Conservation (phyloP, 2,113 vertebrate species). For the Peucedramus taeniatus region DNA sequence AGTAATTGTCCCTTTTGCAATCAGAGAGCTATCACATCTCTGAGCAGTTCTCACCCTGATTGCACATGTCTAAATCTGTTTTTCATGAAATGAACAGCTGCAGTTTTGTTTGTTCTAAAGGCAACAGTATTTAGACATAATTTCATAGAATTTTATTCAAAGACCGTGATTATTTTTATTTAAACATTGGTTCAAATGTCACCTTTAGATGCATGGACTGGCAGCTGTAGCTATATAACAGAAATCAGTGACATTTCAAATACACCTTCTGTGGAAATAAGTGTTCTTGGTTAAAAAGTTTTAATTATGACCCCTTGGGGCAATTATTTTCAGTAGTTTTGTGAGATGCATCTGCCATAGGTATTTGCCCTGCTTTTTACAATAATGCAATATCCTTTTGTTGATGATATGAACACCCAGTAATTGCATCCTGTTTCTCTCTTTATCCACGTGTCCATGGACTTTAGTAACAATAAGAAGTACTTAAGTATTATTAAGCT, state of each 20-base stretch:
- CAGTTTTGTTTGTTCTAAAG: slow-evolving; percentile 10
- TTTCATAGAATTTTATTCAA: not conserved
- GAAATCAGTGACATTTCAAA: not conserved
- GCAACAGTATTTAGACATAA: not conserved
- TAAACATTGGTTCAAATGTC: not conserved
- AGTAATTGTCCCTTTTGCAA: slow-evolving; percentile 1
- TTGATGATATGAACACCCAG: not conserved
- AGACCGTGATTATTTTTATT: slow-evolving; percentile 6
- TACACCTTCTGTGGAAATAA: not conserved
- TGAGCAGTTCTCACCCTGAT: not conserved
- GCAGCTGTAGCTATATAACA: not conserved
- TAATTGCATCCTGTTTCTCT: slow-evolving; percentile 33
- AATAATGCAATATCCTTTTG: not conserved
- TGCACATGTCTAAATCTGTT: not conserved
- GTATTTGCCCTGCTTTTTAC: not conserved
- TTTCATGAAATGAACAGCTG: not conserved
- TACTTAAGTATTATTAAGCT: not conserved
- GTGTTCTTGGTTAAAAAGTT: not conserved
- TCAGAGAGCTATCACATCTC: not conserved
- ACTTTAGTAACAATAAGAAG: not conserved
- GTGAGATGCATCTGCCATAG: not conserved
- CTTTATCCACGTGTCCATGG: not conserved
- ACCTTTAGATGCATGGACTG: not conserved
- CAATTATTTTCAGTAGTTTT: not conserved
- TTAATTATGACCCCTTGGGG: not conserved